Percentiles rank a stretch among this genome's conserved stretches.
Evolutionary conservation across 2,797 vertebrate species (phyloP).

Genomic region (Sebastiscus albofasciatus): DNA sequence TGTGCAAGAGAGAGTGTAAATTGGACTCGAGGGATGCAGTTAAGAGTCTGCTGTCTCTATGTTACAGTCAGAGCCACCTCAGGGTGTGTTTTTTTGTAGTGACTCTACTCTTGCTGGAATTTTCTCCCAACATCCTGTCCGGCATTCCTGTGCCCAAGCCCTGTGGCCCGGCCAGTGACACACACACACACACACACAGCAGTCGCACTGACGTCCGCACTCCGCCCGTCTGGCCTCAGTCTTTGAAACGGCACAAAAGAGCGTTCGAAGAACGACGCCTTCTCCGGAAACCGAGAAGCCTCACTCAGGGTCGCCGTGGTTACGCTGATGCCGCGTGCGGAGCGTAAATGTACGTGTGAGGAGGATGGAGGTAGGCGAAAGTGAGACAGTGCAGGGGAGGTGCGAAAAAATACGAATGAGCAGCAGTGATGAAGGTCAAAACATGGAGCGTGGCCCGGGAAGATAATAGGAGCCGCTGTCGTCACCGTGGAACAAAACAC

Average conservation of each 20-base stretch:
- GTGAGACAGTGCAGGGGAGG: constrained; percentile 57
- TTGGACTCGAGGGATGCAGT: constrained; percentile 51
- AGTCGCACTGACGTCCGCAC: constrained; percentile 39
- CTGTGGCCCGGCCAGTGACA: constrained; percentile 32
- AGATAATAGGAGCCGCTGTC: constrained; percentile 33
- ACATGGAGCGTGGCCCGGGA: not conserved
- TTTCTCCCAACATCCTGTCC: constrained; percentile 75
- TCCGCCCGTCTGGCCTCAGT: constrained; percentile 26
- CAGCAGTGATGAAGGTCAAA: constrained; percentile 51
- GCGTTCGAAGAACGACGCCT: constrained; percentile 51
- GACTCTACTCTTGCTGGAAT: constrained; percentile 63
- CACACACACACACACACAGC: not conserved
- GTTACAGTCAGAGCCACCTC: constrained; percentile 38
- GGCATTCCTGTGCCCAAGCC: constrained; percentile 69
- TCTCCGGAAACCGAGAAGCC: constrained; percentile 46
- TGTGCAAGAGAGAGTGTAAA: constrained; percentile 35
- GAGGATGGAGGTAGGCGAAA: constrained; percentile 62
- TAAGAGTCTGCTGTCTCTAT: constrained; percentile 5
- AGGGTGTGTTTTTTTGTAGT: constrained; percentile 34
- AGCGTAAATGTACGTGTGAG: constrained; percentile 33
- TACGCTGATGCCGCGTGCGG: constrained; percentile 49
- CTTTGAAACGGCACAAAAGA: constrained; percentile 66
- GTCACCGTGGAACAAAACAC: constrained; percentile 49
- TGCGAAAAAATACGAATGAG: constrained; percentile 51
- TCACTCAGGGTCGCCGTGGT: constrained; percentile 59